Evolutionary conservation across 1,140 invertebrate species (phyloP).

Genomic region (Atta cephalotes): DNA sequence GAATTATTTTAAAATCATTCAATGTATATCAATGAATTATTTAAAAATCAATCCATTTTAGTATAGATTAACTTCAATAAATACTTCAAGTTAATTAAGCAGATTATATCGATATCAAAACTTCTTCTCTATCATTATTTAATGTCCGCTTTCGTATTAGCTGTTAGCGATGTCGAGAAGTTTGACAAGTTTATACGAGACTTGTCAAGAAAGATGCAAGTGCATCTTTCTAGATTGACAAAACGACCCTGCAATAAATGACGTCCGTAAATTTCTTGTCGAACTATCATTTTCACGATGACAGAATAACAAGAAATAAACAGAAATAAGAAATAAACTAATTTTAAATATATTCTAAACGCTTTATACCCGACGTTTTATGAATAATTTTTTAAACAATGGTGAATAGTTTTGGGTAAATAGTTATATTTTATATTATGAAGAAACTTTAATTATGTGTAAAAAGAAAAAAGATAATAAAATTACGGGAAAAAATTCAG

Average conservation of each 20-base stretch:
- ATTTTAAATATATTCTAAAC: neutral
- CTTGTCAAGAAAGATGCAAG: neutral
- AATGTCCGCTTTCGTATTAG: neutral
- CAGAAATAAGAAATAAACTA: no score
- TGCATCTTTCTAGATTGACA: neutral
- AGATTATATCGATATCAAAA: neutral
- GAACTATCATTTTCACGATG: neutral
- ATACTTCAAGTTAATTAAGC: neutral
- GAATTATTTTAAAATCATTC: neutral
- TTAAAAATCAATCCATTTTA: neutral
- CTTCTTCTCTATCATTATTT: neutral
- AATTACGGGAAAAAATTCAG: neutral
- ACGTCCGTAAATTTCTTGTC: neutral
- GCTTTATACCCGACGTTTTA: neutral
- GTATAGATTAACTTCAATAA: neutral
- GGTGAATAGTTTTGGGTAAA: neutral
- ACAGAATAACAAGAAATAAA: neutral
- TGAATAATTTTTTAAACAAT: neutral
- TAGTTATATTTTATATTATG: neutral
- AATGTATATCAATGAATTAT: neutral
- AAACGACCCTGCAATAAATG: constrained; percentile 9
- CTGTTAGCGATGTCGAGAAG: neutral
- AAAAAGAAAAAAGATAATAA: no score
- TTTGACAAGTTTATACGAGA: neutral
- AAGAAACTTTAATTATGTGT: neutral